Conservation (phyloP, 2,888 invertebrate species). For the Acronicta psi region DNA sequence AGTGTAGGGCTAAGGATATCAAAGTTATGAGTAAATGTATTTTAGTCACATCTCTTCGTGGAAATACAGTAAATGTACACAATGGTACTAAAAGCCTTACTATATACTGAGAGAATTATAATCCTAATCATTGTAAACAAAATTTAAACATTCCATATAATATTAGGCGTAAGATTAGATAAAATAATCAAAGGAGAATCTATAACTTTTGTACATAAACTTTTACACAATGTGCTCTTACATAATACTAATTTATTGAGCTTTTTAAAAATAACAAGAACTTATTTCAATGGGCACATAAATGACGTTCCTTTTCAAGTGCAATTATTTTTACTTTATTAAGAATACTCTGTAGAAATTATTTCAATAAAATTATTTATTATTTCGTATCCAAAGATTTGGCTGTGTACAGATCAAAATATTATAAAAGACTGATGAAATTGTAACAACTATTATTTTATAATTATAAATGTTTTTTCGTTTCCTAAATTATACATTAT, state of each 20-base stretch:
- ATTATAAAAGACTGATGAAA: conserved; percentile 77
- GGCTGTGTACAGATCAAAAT: conserved; percentile 78
- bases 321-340: conserved; percentile 39
- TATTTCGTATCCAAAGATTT: conserved; percentile 78
- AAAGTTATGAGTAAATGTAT: conserved; percentile 6
- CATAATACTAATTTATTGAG: neutral
- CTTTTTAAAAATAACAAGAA: conserved; percentile 5
- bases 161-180: conserved; percentile 1
- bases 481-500: conserved; percentile 67
- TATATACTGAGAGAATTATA: neutral
- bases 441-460: conserved; percentile 70
- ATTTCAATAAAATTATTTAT: conserved; percentile 49
- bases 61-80: neutral
- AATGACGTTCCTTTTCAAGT: conserved; percentile 33
- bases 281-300: conserved; percentile 6
- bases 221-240: conserved; percentile 13
- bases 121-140: neutral
- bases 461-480: conserved; percentile 56
- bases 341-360: conserved; percentile 36
- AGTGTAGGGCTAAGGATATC: conserved; percentile 8
- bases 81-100: neutral
- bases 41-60: neutral
- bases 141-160: neutral
- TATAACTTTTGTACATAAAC: conserved; percentile 12
- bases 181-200: conserved; percentile 1